Evolutionary conservation across 2,797 vertebrate genomes (phyloP).

Genomic region (Rhinoraja longicauda): DNA sequence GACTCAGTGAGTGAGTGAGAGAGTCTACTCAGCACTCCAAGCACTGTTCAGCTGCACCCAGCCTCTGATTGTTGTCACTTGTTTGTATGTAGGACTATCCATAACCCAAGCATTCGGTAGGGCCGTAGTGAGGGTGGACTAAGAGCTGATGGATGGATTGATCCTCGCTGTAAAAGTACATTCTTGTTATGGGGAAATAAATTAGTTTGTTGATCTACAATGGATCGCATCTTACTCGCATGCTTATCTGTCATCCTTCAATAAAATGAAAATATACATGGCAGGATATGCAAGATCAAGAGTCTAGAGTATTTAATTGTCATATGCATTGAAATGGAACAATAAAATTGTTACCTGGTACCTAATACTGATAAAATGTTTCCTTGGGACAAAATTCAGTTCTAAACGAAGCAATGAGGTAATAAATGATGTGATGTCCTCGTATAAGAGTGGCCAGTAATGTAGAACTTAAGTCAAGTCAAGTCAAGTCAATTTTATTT

Average conservation of each 20-base stretch:
- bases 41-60: no score
- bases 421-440: no score
- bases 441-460: neutral
- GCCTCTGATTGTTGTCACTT: no score
- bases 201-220: neutral
- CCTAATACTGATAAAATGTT: neutral
- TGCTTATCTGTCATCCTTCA: neutral
- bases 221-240: neutral
- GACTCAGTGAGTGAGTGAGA: no score
- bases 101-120: no score
- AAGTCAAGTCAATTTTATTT: no score
- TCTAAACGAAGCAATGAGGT: neutral
- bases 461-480: no score
- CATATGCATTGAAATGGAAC: no score
- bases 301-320: no score
- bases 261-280: neutral
- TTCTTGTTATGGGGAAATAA: neutral
- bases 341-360: neutral
- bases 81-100: no score
- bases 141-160: neutral
- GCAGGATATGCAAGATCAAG: neutral
- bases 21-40: no score
- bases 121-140: neutral
- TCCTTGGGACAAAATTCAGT: neutral
- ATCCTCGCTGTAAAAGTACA: neutral